Evolutionary conservation across 2,888 invertebrate species (phyloP).

Genomic region (Ceraclea dissimilis): DNA sequence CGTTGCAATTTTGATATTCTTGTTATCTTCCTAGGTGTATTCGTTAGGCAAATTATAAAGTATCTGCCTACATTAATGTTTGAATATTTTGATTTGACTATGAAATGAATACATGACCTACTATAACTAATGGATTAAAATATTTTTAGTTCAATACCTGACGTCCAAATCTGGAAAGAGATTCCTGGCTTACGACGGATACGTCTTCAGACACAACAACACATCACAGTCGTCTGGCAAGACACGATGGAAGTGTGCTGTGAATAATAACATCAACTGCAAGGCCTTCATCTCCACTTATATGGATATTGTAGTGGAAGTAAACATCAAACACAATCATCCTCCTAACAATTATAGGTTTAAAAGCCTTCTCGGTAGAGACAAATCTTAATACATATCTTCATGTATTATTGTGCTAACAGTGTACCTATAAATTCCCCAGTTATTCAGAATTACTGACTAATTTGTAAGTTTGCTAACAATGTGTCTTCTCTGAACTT

Average conservation of each 20-base stretch:
- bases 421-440: too few species aligned
- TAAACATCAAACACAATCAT: slow-evolving; percentile 16
- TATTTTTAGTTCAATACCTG: slow-evolving; percentile 11
- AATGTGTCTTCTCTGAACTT: too few species aligned
- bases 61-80: too few species aligned
- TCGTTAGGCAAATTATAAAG: too few species aligned
- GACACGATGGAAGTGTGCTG: slow-evolving; percentile 17
- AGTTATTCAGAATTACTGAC: too few species aligned
- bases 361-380: not conserved
- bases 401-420: too few species aligned
- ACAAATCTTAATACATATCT: not conserved
- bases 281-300: slow-evolving; percentile 12
- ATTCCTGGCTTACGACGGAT: slow-evolving; percentile 7
- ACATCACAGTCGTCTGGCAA: slow-evolving; percentile 5
- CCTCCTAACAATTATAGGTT: slow-evolving; percentile 6
- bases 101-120: too few species aligned
- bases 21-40: too few species aligned
- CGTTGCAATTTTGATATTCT: too few species aligned
- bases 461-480: too few species aligned
- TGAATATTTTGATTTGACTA: too few species aligned
- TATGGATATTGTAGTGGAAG: slow-evolving; percentile 7
- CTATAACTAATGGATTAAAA: too few species aligned
- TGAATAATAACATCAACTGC: slow-evolving; percentile 16
- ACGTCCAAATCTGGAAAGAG: slow-evolving; percentile 9
- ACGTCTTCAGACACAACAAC: slow-evolving; percentile 3